Evolutionary conservation across 2,888 invertebrate genomes (phyloP).

Genomic region (Epiperipatus broadwayi): DNA sequence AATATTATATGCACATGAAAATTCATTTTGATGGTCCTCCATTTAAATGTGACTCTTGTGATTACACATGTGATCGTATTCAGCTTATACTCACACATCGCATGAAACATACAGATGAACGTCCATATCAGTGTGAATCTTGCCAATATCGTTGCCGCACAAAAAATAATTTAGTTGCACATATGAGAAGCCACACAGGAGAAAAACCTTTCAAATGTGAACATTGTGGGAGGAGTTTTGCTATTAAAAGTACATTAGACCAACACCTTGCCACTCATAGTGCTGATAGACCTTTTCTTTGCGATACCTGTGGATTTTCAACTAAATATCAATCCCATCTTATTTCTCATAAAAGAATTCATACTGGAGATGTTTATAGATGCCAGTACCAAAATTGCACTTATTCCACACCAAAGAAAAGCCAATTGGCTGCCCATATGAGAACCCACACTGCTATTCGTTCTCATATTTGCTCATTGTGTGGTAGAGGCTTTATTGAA

Average conservation of each 20-base stretch:
- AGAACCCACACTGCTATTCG: conserved; percentile 37
- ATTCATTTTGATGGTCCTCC: conserved; percentile 40
- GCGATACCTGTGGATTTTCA: conserved; percentile 45
- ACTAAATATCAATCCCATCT: conserved; percentile 46
- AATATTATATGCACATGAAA: conserved; percentile 41
- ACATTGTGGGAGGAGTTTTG: conserved; percentile 39
- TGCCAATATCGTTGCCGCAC: conserved; percentile 40
- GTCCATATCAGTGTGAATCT: conserved; percentile 33
- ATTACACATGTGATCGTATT: conserved; percentile 33
- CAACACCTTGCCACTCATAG: conserved; percentile 39
- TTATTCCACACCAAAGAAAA: conserved; percentile 43
- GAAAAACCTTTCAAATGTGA: conserved; percentile 39
- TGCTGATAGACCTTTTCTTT: conserved; percentile 38
- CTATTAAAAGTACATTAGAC: conserved; percentile 39
- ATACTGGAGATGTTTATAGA: conserved; percentile 41
- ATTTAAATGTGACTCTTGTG: conserved; percentile 42
- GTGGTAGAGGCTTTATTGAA: conserved; percentile 44
- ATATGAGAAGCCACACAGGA: conserved; percentile 39
- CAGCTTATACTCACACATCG: conserved; percentile 40
- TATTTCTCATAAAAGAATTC: conserved; percentile 42
- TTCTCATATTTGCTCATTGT: conserved; percentile 37
- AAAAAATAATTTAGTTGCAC: conserved; percentile 39
- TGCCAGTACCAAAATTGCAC: conserved; percentile 42
- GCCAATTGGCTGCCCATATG: conserved; percentile 43
- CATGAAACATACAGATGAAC: conserved; percentile 35